Conservation (phyloP, 1,140 invertebrate genomes). For the Orussus abietinus region DNA sequence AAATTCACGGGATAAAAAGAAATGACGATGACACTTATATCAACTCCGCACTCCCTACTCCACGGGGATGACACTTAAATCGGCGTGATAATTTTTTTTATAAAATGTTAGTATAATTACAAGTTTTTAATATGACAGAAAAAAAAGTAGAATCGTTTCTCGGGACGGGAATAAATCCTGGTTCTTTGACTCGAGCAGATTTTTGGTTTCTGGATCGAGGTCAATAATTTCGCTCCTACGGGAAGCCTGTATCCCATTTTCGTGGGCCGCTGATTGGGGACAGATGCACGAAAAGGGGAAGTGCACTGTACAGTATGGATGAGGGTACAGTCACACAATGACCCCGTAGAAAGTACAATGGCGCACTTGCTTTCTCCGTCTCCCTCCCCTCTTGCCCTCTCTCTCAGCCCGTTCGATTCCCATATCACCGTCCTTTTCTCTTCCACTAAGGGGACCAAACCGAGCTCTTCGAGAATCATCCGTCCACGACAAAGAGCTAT, state of each 20-base stretch:
- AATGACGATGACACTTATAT: too few species aligned
- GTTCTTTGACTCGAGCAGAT: too few species aligned
- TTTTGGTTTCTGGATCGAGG: slow-evolving; percentile 6
- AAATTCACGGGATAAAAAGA: too few species aligned
- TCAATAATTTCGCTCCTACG: slow-evolving; percentile 37
- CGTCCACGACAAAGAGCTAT: slow-evolving; percentile 42
- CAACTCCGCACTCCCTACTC: too few species aligned
- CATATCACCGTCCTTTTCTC: slow-evolving; percentile 10
- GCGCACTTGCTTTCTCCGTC: slow-evolving; percentile 35
- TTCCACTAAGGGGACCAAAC: slow-evolving; percentile 17
- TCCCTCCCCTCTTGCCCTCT: slow-evolving; percentile 16
- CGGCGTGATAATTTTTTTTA: too few species aligned
- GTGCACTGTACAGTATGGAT: slow-evolving; percentile 37
- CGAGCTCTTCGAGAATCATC: slow-evolving; percentile 40
- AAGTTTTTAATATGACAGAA: too few species aligned
- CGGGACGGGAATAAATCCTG: too few species aligned
- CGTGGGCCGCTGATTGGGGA: slow-evolving; percentile 50
- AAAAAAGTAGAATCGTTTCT: too few species aligned
- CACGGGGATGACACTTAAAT: too few species aligned
- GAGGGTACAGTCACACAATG: slow-evolving; percentile 46
- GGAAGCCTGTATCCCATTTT: slow-evolving; percentile 46
- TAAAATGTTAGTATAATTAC: too few species aligned
- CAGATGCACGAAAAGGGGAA: slow-evolving; percentile 49
- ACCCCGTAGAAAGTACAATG: slow-evolving; percentile 41
- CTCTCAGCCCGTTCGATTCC: too few species aligned